Percentiles rank a stretch among this genome's conserved stretches.
phyloP scores from a whole-genome alignment of 2,797 vertebrate species.

The Linurgus olivaceus region DNA sequence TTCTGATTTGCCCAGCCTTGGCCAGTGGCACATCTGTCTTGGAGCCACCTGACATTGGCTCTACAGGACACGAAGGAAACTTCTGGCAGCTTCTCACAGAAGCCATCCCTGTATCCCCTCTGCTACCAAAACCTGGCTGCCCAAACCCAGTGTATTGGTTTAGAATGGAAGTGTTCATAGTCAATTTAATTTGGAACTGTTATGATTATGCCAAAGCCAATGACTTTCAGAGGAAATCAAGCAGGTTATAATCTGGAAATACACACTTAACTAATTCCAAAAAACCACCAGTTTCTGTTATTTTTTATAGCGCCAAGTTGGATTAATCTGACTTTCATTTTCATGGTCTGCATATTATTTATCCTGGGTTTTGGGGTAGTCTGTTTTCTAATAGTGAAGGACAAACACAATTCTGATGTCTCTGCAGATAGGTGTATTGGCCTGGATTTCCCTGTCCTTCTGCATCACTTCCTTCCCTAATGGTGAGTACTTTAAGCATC shows the following conservation, averaged over 20 bases:
- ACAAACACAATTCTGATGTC: background rate
- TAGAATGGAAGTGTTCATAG: background rate
- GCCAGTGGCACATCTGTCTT: rapidly evolving
- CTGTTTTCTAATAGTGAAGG: background rate
- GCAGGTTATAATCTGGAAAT: background rate
- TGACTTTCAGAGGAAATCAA: background rate
- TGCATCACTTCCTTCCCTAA: background rate
- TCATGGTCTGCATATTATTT: background rate
- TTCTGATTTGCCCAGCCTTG: background rate
- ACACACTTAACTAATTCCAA: background rate
- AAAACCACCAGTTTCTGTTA: background rate
- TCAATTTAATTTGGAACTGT: background rate
- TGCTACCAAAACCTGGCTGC: background rate
- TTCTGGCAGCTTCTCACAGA: background rate
- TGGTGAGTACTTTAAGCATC: background rate
- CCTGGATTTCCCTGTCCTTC: background rate
- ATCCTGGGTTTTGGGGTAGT: background rate
- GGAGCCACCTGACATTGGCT: rapidly evolving
- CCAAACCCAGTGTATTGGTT: background rate
- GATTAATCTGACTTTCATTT: background rate
- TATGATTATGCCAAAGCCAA: background rate
- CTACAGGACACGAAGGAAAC: too few species aligned
- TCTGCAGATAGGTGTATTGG: background rate
- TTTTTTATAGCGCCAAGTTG: background rate
- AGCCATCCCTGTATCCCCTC: background rate